A percentile compares a stretch with the other conserved stretches of the same genome.
Evolutionary conservation across 2,797 vertebrate genomes (phyloP).

Genomic region (Cuculus canorus): DNA sequence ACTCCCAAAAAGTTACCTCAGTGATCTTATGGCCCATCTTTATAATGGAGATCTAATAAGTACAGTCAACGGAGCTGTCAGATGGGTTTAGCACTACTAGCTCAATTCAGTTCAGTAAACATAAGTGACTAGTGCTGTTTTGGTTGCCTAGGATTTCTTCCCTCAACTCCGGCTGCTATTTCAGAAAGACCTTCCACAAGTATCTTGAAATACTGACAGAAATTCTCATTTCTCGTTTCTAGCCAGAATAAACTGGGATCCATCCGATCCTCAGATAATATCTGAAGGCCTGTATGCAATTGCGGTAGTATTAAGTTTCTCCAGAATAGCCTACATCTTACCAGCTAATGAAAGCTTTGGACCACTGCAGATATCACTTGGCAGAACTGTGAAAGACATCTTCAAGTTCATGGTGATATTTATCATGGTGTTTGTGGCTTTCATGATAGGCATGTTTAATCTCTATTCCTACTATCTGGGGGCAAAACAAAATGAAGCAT

Average conservation of each 20-base stretch:
- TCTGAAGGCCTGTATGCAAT: conserved; percentile 97
- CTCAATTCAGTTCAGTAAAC: background rate
- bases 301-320: conserved; percentile 97
- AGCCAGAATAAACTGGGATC: conserved; percentile 94
- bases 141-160: background rate
- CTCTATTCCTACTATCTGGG: conserved; percentile 97
- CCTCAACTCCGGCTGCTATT: background rate
- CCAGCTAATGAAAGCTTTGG: conserved; percentile 99
- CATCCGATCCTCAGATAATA: conserved; percentile 95
- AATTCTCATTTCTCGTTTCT: conserved; percentile 68
- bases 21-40: background rate
- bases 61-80: background rate
- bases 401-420: conserved; percentile 99
- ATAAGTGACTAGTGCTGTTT: background rate
- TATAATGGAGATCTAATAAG: background rate
- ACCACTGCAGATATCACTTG: conserved; percentile 96
- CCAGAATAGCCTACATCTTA: conserved; percentile 96
- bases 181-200: background rate
- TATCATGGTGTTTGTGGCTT: conserved; percentile 97
- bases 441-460: conserved; percentile 99
- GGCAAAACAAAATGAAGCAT: conserved; percentile 96
- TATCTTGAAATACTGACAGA: conserved; percentile 21
- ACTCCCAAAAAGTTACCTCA: background rate
- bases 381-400: conserved; percentile 97
- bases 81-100: background rate